Base-by-base conservation (phyloP, 2,888 invertebrate species). In the Keiferia lycopersicella region DNA sequence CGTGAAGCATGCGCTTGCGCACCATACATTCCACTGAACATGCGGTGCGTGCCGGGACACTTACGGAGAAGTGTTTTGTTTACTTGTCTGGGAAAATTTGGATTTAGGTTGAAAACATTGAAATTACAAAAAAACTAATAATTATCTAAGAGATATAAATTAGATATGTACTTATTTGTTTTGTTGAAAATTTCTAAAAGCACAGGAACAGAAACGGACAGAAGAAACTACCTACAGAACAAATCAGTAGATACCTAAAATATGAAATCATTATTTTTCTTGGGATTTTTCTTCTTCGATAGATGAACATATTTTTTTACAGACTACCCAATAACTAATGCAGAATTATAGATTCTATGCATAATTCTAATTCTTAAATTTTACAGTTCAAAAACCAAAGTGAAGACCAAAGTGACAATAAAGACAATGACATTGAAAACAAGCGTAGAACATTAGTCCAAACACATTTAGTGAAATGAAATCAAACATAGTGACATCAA, bases 341-440 rank as follows among this genome's bases (percentile, higher is more conserved):
- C 2, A 26, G 2, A 26, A 26, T 26, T 26, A 2, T 26, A 26
- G 26, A 6, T 26, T 26, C 26, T 26, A 26, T 26, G 26, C 26
- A 26, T 26, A 41, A 41, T 12, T 14, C 4, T 38, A 57, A 3
- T 38, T 59, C 34, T 34, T 59, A 14, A 6, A 18, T 26, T 20
- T 16, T 16, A 60, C 45, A 56, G 50, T 60, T 64, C 67, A 65
- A 59, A 66, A 70, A 53, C 66, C 67, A 70, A 73, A 71, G 70
- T 69, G 72, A 71, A 73, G 73, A 71, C 68, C 67, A 72, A 67
- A 68, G 56, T 56, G 34, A 71, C 67, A 64, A 62, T 45, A 53
- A 63, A 61, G 61, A 65, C 20, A 62, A 51, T 45, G 39, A 34
- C 18, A 59, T 39, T 45, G 22, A 45, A 59, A 59, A 16, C 26